Evolutionary conservation across 2,888 invertebrate genomes (phyloP), one percentile per base, ranked within the genome.

Genomic region (Dryadula phaetusa): DNA sequence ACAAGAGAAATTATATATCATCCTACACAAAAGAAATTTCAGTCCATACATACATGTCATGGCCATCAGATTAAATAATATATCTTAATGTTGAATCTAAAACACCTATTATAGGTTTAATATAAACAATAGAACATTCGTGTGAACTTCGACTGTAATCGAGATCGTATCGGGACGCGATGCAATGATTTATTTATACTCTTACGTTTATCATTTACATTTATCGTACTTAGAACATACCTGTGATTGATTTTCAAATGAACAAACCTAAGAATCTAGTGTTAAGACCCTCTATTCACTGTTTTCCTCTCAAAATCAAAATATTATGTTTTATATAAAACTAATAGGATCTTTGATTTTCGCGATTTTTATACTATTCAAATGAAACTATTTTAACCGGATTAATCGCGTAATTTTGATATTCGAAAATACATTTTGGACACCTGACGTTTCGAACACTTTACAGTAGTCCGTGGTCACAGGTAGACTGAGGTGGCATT

Each of bases 41-140:
- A 54, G n/a, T 42, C 16, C 1, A 25, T 58, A 20, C 40, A 40
- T 18, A 18, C 34, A 20, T 49, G 34, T 47, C 47, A 60, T 10
- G 18, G 47, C 34, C 61, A 37, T 47, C 28, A 44, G 56, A 42
- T 62, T 47, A 49, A 37, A 37, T 22, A 49, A 52, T 49, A 22
- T 60, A 44, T 60, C 46, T 56, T 65, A 58, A 25, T 37, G 25
- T 52, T 20, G 25, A 37, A 65, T 65, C 64, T 58, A 49, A 65
- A 65, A 65, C 49, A 58, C 58, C 40, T 60, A 60, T 58, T 47
- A 65, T 32, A 60, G 20, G 40, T 20, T 60, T 44, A 56, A 65
- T 25, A 58, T n/a, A 60, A 65, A 65, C 64, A 65, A 65, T 65
- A 42, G 64, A 60, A 65, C 64, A 65, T 58, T 49, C 47, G 47